Evolutionary conservation across 1,140 invertebrate species (phyloP).

Genomic region (Cylas formicarius): DNA sequence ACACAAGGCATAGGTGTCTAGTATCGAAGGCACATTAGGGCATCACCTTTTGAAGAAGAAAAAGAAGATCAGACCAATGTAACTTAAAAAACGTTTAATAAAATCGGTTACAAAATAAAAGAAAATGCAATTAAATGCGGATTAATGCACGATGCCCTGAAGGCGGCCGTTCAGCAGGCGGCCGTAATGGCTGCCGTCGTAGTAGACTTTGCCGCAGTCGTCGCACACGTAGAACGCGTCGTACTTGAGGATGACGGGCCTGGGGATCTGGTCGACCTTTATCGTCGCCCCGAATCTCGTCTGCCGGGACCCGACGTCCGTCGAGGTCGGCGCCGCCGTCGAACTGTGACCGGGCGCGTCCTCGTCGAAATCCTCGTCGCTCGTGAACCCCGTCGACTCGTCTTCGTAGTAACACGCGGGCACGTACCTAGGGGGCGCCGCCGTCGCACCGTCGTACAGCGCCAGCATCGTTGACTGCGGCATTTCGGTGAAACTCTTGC

Average conservation of each 20-base stretch:
- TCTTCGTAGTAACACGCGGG: conserved; percentile 26
- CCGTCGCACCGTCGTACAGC: conserved; percentile 32
- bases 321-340: not conserved
- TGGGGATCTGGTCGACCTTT: conserved; percentile 47
- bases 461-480: conserved; percentile 43
- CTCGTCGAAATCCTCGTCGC: conserved; percentile 36
- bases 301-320: conserved; percentile 38
- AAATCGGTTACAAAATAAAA: no score
- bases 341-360: conserved; percentile 33
- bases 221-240: conserved; percentile 55
- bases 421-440: conserved; percentile 19
- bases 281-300: conserved; percentile 44
- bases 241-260: conserved; percentile 44
- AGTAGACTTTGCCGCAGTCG: conserved; percentile 58
- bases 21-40: no score
- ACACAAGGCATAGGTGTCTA: no score
- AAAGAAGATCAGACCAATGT: no score
- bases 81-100: no score
- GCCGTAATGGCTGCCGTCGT: conserved; percentile 55
- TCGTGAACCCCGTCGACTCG: conserved; percentile 37
- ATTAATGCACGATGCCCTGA: conserved; percentile 39
- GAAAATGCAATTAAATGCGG: no score
- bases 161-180: conserved; percentile 40
- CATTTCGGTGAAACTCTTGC: conserved; percentile 49
- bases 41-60: no score